Percentiles rank a stretch among this genome's conserved stretches.
Conservation (phyloP, 2,888 invertebrate genomes). For the Lobophora halterata region DNA sequence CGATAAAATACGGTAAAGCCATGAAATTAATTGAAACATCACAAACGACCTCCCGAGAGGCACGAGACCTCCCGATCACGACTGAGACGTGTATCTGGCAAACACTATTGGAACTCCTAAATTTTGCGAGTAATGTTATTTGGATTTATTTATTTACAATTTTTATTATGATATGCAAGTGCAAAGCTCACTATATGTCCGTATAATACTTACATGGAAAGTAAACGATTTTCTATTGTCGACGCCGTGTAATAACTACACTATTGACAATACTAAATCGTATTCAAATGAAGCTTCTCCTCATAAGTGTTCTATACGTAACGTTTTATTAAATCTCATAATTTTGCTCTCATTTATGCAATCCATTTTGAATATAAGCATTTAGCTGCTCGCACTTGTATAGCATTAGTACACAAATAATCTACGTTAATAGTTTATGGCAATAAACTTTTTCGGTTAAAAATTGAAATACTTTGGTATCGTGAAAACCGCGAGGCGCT, state of each 20-base stretch:
- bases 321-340: conserved; percentile 48
- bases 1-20: no score
- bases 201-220: conserved; percentile 46
- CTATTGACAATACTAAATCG: conserved; percentile 47
- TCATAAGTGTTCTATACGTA: conserved; percentile 13
- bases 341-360: conserved; percentile 27
- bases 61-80: conserved; percentile 17
- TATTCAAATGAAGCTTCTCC: conserved; percentile 41
- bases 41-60: conserved; percentile 21
- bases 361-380: conserved; percentile 62
- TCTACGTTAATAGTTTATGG: conserved; percentile 65
- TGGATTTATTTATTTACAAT: conserved; percentile 66
- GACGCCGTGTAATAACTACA: conserved; percentile 58
- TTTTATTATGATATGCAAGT: conserved; percentile 76
- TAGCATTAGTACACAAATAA: conserved; percentile 69
- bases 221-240: conserved; percentile 53
- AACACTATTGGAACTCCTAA: conserved; percentile 32
- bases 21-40: conserved; percentile 15
- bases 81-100: conserved; percentile 29
- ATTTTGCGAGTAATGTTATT: conserved; percentile 48
- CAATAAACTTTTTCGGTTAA: conserved; percentile 72
- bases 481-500: conserved; percentile 26
- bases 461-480: conserved; percentile 79
- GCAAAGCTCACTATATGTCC: conserved; percentile 77
- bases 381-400: conserved; percentile 79